Percentiles rank a stretch among this genome's conserved stretches.
Conservation (phyloP, 2,888 invertebrate species). For the Pollenia amentaria region DNA sequence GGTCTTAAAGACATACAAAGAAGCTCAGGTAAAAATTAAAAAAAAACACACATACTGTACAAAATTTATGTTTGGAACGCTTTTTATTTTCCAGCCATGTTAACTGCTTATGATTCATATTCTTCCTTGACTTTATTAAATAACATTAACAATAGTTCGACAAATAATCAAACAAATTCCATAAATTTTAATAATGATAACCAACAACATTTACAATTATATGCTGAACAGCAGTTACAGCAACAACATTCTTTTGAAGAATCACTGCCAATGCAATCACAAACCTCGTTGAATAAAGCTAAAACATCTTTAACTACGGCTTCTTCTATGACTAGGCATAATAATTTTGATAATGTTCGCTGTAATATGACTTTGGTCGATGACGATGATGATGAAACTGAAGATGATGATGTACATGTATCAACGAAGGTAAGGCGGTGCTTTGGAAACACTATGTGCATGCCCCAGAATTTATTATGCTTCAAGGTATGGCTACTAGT, state of each 20-base stretch:
- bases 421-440: constrained; percentile 88
- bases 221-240: constrained; percentile 47
- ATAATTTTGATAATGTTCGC: constrained; percentile 73
- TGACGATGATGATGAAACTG: constrained; percentile 79
- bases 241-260: constrained; percentile 63
- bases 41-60: background rate
- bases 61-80: background rate
- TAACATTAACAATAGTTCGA: constrained; percentile 57
- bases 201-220: constrained; percentile 33
- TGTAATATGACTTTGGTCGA: constrained; percentile 66
- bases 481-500: constrained; percentile 89
- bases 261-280: constrained; percentile 65
- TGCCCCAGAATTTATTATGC: constrained; percentile 93
- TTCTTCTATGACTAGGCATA: constrained; percentile 54
- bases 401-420: constrained; percentile 78
- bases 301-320: constrained; percentile 60
- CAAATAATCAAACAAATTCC: constrained; percentile 56
- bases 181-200: constrained; percentile 51
- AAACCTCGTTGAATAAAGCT: constrained; percentile 49
- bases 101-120: constrained; percentile 79
- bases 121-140: constrained; percentile 79
- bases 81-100: constrained; percentile 74
- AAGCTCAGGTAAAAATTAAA: constrained; percentile 80
- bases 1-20: constrained; percentile 84
- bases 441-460: constrained; percentile 91